Evolutionary conservation across 2,888 invertebrate genomes (phyloP), one percentile per base, ranked within the genome.

Genomic region (Coelopa pilipes): DNA sequence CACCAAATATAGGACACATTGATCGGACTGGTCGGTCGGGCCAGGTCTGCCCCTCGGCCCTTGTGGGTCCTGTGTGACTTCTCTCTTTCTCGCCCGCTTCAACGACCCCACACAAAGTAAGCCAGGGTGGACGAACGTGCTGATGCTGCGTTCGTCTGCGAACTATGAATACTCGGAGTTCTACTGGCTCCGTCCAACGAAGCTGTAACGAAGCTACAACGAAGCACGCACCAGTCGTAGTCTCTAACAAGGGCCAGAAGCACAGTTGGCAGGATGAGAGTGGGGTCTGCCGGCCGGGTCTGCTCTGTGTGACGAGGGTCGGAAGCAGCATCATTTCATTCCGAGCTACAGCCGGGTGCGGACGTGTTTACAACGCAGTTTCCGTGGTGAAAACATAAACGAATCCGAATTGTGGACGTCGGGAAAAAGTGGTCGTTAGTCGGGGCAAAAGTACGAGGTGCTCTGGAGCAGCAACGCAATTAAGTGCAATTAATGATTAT

Each of bases 331-430:
- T 82, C 83, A 84, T 85, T 85, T 81, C 80, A 78, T 80, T 82
- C 79, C 80, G 81, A 80, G 78, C 81, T 80, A 80, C 79, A 76
- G 82, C 76, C 81, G 84, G 77, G 84, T 82, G 76, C 83, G 83
- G 83, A 84, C 82, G 85, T 83, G 78, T 75, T 77, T 62, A 72
- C 72, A 76, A 67, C 59, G 46, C 45, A 50, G 13, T 21, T 66
- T 34, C 34, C 34, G 34, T 34, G 34, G 34, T 34, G 34, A 34
- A 34, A 34, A 34, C 34, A 7, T 66, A 66, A 12, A 12, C 57
- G 57, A 59, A n/a, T 59, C 4, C 1, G 12, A 4, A 10, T 21
- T 17, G 19, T 3, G n/a, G n/a, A n/a, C n/a, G 17, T 17, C n/a
- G 46, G 46, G 34, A 10, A 63, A 15, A 59, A 59, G 57, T 13